phyloP scores from a whole-genome alignment of 2,888 invertebrate species.

The Keiferia lycopersicella region DNA sequence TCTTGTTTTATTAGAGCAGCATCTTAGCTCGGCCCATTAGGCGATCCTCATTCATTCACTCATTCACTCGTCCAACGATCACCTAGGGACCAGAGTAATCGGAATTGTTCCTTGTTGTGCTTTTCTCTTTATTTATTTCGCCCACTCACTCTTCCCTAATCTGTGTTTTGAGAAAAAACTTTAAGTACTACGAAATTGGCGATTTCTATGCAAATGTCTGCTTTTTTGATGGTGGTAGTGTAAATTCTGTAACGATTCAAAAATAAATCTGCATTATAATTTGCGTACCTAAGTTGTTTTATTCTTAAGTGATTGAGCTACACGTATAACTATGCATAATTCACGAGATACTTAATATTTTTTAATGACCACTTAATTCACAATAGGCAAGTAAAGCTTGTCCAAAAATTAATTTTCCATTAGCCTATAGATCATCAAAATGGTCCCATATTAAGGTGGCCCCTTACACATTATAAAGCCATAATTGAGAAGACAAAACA shows the following conservation, averaged over 20 bases:
- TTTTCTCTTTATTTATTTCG: constrained; percentile 33
- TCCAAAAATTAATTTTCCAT: constrained; percentile 15
- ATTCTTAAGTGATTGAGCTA: too few relatives aligned
- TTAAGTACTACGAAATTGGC: background rate
- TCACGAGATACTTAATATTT: background rate
- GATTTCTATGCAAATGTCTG: background rate
- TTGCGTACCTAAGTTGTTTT: too few relatives aligned
- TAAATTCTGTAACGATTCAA: too few relatives aligned
- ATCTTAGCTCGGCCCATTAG: constrained; percentile 68
- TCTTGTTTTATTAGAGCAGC: constrained; percentile 49
- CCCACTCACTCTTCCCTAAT: background rate
- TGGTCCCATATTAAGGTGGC: constrained; percentile 16
- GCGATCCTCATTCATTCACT: constrained; percentile 58
- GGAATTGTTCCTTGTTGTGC: constrained; percentile 50
- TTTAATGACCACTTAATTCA: background rate
- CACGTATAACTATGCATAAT: background rate
- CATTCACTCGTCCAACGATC: constrained; percentile 64
- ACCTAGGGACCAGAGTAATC: constrained; percentile 69
- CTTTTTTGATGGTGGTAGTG: too few relatives aligned
- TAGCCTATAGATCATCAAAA: constrained; percentile 18
- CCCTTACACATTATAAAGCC: constrained; percentile 34
- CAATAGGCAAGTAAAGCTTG: background rate
- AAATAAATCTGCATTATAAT: too few relatives aligned
- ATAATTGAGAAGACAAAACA: constrained; percentile 36
- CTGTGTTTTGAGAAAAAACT: background rate